These are phyloP conservation scores for Graptemys geographica DNA, from an alignment of 2,797 vertebrate genomes.

Conservation along the genomic window DNA sequence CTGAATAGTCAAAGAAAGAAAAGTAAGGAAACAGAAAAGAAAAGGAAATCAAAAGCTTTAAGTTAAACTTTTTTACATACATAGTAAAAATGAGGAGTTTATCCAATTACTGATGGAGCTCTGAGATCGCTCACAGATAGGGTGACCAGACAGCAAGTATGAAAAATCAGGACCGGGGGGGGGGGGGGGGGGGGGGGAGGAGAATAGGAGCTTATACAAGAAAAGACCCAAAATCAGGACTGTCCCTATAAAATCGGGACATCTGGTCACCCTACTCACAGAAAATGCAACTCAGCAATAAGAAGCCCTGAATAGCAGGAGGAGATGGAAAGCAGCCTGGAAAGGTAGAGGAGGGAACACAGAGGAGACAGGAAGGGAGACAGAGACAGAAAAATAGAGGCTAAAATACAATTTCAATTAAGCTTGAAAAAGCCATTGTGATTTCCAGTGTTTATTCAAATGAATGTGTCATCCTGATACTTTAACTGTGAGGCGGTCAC, in stretches of 20 bases:
- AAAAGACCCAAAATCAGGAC: no score
- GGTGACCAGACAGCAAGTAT: no score
- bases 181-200: no score
- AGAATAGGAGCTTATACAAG: no score
- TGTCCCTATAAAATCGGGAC: no score
- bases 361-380: background rate
- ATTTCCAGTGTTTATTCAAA: conserved; percentile 13
- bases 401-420: background rate
- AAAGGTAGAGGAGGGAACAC: conserved; percentile 48
- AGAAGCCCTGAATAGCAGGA: conserved; percentile 59
- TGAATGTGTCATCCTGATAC: background rate
- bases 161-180: no score
- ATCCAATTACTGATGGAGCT: background rate
- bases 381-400: background rate
- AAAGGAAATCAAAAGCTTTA: background rate
- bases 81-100: background rate
- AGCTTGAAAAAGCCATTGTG: conserved; percentile 17
- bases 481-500: background rate
- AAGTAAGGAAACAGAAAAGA: background rate
- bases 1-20: background rate
- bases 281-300: conserved; percentile 6
- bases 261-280: background rate
- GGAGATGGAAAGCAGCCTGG: conserved; percentile 67
- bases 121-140: background rate
- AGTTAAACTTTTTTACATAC: background rate